These are phyloP conservation scores for Ceratina calcarata DNA, from an alignment of 1,140 invertebrate genomes.

Conservation along the genomic window DNA sequence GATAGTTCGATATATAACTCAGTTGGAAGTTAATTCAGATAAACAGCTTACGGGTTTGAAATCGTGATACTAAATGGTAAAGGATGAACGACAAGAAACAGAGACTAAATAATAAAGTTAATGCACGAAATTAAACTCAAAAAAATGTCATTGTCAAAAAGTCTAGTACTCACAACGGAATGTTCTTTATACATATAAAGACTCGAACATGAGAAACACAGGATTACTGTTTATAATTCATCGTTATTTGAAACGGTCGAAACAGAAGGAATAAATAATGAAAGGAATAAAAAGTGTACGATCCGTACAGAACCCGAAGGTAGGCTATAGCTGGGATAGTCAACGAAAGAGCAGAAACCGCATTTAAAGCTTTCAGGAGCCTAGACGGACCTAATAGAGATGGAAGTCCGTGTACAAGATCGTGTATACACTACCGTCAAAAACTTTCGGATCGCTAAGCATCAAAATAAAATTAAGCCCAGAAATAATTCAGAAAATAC, in stretches of 20 bases:
- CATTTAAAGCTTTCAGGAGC: constrained; percentile 1
- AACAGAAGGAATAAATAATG: background rate
- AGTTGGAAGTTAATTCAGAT: constrained; percentile 2
- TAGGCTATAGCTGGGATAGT: too few species aligned
- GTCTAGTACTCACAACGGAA: too few species aligned
- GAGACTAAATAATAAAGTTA: background rate
- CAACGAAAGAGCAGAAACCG: background rate
- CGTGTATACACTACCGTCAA: background rate
- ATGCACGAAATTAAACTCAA: too few species aligned
- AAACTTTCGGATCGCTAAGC: too few species aligned
- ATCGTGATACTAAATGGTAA: background rate
- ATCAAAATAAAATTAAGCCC: too few species aligned
- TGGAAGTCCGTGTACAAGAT: constrained; percentile 24
- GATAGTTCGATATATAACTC: background rate
- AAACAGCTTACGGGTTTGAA: background rate
- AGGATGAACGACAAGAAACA: background rate
- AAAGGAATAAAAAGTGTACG: background rate
- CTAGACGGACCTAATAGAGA: constrained; percentile 21
- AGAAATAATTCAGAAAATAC: too few species aligned
- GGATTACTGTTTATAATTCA: background rate
- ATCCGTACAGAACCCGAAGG: background rate
- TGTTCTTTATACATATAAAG: background rate
- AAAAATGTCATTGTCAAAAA: too few species aligned
- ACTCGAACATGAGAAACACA: background rate
- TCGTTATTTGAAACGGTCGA: background rate